Base-by-base conservation (phyloP, 1,140 invertebrate species). In the Lepidurus arcticus region DNA sequence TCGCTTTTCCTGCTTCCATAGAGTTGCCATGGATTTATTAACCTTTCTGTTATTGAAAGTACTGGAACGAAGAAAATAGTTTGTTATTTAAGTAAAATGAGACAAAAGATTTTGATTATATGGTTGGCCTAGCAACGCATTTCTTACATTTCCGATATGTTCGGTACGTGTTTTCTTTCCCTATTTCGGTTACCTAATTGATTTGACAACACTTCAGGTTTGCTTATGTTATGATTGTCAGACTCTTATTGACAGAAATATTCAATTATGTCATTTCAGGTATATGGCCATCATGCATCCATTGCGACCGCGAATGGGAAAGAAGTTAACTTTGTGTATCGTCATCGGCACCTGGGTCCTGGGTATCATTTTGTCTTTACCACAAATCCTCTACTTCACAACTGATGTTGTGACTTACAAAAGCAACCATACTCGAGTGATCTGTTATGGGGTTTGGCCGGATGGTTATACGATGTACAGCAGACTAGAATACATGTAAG, bases 281-380 rank as follows among this genome's bases (percentile, higher is more conserved):
- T 97, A 96, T 83, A 92, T 94, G 85, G 95, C 95, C 42, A 97
- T 97, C 81, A 94, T 97, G 88, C 92, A 93, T 83, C 96, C 96
- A 0, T 85, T 97, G 79, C 88, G 91, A 80, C 94, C 92, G 7
- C 88, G 94, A 74, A 92, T 97, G 88, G 93, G 94, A 6, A 90
- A 90, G 81, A 87, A 90, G 43, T 88, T 90, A 0, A 96, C 95
- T 0, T 85, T 97, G n/a, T 90, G 90, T 79, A 91, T 96, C 65
- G 93, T 93, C 0, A 86, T 91, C 1, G 86, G 89, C 34, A 96
- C 96, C 78, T 97, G 96, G 96, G 83, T 91, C 1, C 86, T 90
- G 7, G 91, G 93, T 7, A 89, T 89, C 0, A 84, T 92, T 11
- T 87, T 97, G 44, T 92, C 94, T 24, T 87, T 93, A 81, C 96